Conservation (phyloP, 1,140 invertebrate genomes). For the Bactericera cockerelli region DNA sequence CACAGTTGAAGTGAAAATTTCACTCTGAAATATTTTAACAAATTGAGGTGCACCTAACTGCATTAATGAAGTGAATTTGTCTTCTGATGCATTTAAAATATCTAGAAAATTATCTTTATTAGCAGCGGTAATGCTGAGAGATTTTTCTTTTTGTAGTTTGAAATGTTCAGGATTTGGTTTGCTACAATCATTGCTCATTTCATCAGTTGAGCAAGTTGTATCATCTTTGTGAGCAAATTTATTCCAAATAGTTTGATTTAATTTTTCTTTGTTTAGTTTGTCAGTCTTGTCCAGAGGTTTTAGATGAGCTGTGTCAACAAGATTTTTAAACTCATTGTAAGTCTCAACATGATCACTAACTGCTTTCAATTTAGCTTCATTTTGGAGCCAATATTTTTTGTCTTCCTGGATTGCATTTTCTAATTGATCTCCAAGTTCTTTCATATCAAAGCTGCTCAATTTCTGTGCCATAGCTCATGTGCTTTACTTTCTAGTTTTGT, state of each 20-base stretch:
- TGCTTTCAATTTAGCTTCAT: constrained; percentile 1
- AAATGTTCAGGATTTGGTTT: too few relatives aligned
- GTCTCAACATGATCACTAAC: background rate
- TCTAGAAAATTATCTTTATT: constrained; percentile 2
- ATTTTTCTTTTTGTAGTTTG: too few relatives aligned
- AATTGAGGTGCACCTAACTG: background rate
- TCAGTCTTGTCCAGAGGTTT: background rate
- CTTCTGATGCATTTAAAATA: background rate
- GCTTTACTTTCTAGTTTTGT: background rate
- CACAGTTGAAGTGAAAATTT: background rate
- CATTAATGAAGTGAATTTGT: background rate
- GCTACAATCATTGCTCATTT: too few relatives aligned
- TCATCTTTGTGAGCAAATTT: background rate
- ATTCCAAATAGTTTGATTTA: constrained; percentile 4
- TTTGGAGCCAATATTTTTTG: background rate
- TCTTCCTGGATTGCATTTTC: background rate
- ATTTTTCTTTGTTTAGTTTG: background rate
- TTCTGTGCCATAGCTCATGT: background rate
- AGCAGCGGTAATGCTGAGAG: too few relatives aligned
- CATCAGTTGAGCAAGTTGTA: too few relatives aligned
- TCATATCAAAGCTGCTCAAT: background rate
- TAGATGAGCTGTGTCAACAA: background rate
- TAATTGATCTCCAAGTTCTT: background rate
- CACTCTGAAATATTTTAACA: background rate
- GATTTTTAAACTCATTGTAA: background rate